Conservation (phyloP, 92 coral and sea anemone species). For the Epizoanthus rinbou region DNA sequence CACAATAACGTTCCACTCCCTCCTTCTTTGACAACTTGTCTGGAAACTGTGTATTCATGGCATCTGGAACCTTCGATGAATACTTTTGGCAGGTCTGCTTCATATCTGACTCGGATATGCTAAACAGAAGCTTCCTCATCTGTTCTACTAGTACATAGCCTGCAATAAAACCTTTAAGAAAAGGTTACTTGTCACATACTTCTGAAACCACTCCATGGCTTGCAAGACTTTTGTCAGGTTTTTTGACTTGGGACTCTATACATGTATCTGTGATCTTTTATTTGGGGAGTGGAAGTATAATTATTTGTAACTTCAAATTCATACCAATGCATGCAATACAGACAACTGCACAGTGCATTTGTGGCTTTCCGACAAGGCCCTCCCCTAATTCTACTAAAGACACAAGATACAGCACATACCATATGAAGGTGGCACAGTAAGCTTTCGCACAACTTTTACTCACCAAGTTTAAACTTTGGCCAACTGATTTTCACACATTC, state of each 20-base stretch:
- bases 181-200: background rate
- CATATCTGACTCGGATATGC: background rate
- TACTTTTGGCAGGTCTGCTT: constrained; percentile 30
- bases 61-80: constrained; percentile 30
- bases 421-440: constrained; percentile 46
- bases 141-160: constrained; percentile 54
- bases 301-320: too few species aligned
- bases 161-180: background rate
- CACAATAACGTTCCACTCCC: constrained; percentile 43
- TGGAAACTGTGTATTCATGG: constrained; percentile 45
- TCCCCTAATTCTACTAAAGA: too few species aligned
- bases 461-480: constrained; percentile 52
- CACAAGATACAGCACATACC: background rate
- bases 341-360: too few species aligned
- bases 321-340: too few species aligned
- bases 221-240: background rate
- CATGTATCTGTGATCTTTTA: too few species aligned
- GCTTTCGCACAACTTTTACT: constrained; percentile 46
- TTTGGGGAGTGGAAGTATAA: too few species aligned
- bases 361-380: too few species aligned
- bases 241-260: background rate
- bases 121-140: constrained; percentile 26
- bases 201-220: too few species aligned
- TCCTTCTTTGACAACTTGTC: constrained; percentile 31
- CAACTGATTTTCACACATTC: constrained; percentile 29